A percentile compares a stretch with the other conserved stretches of the same genome.
These are phyloP conservation scores for Dipodomys stephensi DNA, from an alignment of 2,113 vertebrate species.

Conservation along the genomic window DNA sequence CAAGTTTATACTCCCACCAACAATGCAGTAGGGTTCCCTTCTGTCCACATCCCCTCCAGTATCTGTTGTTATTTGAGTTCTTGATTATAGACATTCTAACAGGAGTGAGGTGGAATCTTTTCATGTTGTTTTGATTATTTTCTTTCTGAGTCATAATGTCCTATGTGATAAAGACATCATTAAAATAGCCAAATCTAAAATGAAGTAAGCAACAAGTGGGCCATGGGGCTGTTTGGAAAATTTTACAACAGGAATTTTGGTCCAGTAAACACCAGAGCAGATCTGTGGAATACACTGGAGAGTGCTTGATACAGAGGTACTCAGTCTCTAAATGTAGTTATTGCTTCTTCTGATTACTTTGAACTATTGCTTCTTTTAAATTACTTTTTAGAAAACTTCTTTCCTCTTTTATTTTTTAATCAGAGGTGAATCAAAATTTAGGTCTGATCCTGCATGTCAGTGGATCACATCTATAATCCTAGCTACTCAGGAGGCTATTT, in stretches of 20 bases:
- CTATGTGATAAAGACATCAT: constrained; percentile 1
- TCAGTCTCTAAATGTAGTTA: not conserved
- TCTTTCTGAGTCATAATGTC: constrained; percentile 1
- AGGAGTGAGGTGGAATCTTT: no score
- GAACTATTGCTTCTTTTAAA: not conserved
- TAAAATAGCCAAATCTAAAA: constrained; percentile 36
- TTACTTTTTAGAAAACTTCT: not conserved
- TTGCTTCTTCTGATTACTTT: not conserved
- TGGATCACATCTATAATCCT: no score
- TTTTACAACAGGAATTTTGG: not conserved
- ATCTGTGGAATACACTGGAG: not conserved
- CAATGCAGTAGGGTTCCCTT: no score
- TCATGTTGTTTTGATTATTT: not conserved
- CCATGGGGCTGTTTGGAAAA: not conserved
- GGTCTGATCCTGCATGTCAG: no score
- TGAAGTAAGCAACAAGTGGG: not conserved
- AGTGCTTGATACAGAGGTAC: not conserved
- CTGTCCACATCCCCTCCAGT: no score
- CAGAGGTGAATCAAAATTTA: not conserved
- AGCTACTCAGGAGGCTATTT: no score
- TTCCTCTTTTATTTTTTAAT: no score
- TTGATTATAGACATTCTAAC: no score
- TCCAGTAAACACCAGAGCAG: not conserved
- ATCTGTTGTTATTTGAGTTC: no score
- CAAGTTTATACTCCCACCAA: no score